Evolutionary conservation across 2,113 vertebrate genomes (phyloP).

Genomic region (Silurus glanis): DNA sequence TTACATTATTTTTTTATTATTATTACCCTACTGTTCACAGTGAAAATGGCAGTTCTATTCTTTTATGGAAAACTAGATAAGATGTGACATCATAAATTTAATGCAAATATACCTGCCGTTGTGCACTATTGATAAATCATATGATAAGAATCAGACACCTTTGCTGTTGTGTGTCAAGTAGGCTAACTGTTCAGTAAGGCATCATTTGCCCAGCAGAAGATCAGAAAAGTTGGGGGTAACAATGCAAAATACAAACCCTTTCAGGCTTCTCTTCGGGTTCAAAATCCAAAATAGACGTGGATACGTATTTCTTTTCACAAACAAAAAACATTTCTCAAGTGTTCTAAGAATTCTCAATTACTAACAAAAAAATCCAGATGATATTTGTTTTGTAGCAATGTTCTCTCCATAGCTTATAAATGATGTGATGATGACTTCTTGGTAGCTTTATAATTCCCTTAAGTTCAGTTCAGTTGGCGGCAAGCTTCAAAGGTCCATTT

Average conservation of each 20-base stretch:
- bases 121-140: constrained; percentile 47
- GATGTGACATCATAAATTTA: constrained; percentile 51
- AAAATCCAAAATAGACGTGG: constrained; percentile 24
- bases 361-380: constrained; percentile 61
- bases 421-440: constrained; percentile 43
- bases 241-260: constrained; percentile 17
- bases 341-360: constrained; percentile 58
- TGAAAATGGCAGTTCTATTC: constrained; percentile 69
- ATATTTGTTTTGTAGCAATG: constrained; percentile 51
- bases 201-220: constrained; percentile 34
- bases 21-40: constrained; percentile 66
- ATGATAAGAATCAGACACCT: constrained; percentile 40
- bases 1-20: constrained; percentile 44
- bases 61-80: constrained; percentile 46
- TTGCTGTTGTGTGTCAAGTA: constrained; percentile 25
- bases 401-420: constrained; percentile 52
- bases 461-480: constrained; percentile 90
- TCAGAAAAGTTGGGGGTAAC: constrained; percentile 17
- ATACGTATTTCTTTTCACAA: constrained; percentile 18
- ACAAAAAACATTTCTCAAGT: constrained; percentile 35
- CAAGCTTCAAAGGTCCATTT: constrained; percentile 98
- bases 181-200: constrained; percentile 36
- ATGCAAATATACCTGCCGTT: constrained; percentile 58
- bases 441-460: constrained; percentile 46
- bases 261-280: constrained; percentile 1